A percentile compares a stretch with the other conserved stretches of the same genome.
Evolutionary conservation across 2,113 vertebrate species (phyloP).

Genomic region (Smithornis capensis): DNA sequence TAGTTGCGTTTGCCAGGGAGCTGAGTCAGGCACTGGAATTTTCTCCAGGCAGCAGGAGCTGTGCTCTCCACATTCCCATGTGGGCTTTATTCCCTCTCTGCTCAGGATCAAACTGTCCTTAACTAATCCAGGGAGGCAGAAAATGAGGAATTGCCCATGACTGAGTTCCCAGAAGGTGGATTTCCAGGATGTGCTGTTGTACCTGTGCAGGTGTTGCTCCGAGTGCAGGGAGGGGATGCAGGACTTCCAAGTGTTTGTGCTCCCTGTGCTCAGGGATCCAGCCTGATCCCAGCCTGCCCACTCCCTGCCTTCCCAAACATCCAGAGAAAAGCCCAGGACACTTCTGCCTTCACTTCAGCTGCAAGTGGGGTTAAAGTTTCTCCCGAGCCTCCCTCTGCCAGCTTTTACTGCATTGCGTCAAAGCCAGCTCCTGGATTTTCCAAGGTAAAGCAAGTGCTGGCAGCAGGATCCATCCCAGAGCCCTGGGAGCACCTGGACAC

Average conservation of each 20-base stretch:
- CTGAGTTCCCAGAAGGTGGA: not conserved
- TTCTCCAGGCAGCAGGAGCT: not conserved
- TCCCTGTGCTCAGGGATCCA: not conserved
- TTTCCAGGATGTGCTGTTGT: not conserved
- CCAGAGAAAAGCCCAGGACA: not conserved
- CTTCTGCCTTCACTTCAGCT: not conserved
- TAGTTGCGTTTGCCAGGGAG: not conserved
- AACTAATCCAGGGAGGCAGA: not conserved
- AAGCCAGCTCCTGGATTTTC: not conserved
- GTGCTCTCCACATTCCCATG: not conserved
- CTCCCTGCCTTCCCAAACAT: not conserved
- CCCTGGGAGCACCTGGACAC: not conserved
- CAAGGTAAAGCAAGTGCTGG: not conserved
- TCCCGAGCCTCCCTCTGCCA: not conserved
- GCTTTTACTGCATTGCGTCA: slow-evolving; percentile 68
- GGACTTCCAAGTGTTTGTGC: not conserved
- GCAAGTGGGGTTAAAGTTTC: not conserved
- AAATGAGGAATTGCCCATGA: accelerated
- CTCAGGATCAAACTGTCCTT: not conserved
- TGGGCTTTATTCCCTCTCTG: not conserved
- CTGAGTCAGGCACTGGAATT: slow-evolving; percentile 26
- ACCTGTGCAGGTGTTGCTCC: accelerated
- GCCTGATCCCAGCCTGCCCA: not conserved
- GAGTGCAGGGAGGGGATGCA: accelerated
- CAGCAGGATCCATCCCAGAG: not conserved